Evolutionary conservation across 1,140 invertebrate genomes (phyloP).

Genomic region (Nymphalis io): DNA sequence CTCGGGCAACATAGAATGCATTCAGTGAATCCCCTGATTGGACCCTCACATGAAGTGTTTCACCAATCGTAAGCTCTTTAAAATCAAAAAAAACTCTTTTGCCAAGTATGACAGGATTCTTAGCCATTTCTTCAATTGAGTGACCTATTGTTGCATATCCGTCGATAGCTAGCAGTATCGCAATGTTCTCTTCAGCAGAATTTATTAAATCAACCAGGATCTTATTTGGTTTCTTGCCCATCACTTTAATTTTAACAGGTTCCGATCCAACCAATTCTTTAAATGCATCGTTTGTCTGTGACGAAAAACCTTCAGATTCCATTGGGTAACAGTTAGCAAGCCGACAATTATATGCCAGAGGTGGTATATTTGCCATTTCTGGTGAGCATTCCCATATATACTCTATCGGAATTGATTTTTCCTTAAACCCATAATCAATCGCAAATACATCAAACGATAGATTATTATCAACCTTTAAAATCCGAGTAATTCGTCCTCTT

Average conservation of each 20-base stretch:
- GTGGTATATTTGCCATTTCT: slow-evolving; percentile 10
- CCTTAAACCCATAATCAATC: slow-evolving; percentile 24
- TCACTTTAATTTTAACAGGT: slow-evolving; percentile 12
- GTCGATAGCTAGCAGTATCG: slow-evolving; percentile 10
- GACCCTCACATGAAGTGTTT: slow-evolving; percentile 31
- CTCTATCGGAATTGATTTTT: slow-evolving; percentile 22
- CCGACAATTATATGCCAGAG: slow-evolving; percentile 15
- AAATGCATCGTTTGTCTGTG: slow-evolving; percentile 10
- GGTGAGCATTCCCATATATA: slow-evolving; percentile 20
- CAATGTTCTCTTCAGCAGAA: slow-evolving; percentile 19
- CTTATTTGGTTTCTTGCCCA: slow-evolving; percentile 21
- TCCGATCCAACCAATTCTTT: not conserved
- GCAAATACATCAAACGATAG: slow-evolving; percentile 20
- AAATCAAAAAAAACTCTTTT: slow-evolving; percentile 19
- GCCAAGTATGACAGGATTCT: slow-evolving; percentile 3
- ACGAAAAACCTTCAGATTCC: not conserved
- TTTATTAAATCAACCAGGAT: slow-evolving; percentile 23
- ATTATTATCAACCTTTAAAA: not conserved
- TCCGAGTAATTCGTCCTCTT: slow-evolving; percentile 11
- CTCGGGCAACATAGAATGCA: slow-evolving; percentile 33
- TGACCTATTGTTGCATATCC: slow-evolving; percentile 17
- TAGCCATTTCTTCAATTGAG: slow-evolving; percentile 3
- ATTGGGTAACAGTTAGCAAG: slow-evolving; percentile 28
- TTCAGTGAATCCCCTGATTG: slow-evolving; percentile 21
- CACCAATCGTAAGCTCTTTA: slow-evolving; percentile 23